Evolutionary conservation across 2,888 invertebrate species (phyloP), one percentile per base, ranked within the genome.

Genomic region (Apamea sordens): DNA sequence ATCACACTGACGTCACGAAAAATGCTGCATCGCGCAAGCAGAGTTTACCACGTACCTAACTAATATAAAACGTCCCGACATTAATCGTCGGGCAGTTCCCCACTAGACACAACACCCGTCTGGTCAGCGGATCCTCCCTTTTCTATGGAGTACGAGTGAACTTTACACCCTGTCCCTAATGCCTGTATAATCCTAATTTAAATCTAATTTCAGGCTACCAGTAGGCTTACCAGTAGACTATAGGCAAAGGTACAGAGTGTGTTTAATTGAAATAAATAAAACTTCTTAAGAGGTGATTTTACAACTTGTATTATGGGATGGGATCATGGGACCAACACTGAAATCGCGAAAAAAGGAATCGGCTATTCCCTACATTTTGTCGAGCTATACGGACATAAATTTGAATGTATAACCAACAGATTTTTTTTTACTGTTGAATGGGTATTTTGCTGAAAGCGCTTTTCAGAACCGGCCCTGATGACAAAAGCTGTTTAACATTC

Each of bases 401-500:
- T 47, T 11, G 13, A 44, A 50, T 24, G 24, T 50, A 69, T 24
- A 15, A 53, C 1, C 24, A 24, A 24, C 18, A 24, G 65, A 41
- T 65, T 13, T 69, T 32, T 21, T 69, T 50, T 32, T 2, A 50
- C 6, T 21, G 15, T 21, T 0, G 11, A 24, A 53, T n/a, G 32
- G 3, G 32, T 11, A 47, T 32, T 2, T 24, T 24, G 32, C 8
- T 24, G 28, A 56, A 56, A 65, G n/a, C 7, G 15, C 32, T 32
- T 63, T 77, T n/a, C 53, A 77, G 21, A 47, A n/a, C 36, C 32
- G n/a, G 8, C 1, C 6, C 59, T 41, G 68, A 64, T 82, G 76
- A 47, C 61, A 76, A 15, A 56, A 50, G 11, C 63, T 82, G 76
- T 69, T 63, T 56, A 63, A 15, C 61, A 82, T 68, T 80, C 44